These are phyloP conservation scores for Elanoides forficatus DNA, from an alignment of 2,113 vertebrate genomes.

Conservation along the genomic window DNA sequence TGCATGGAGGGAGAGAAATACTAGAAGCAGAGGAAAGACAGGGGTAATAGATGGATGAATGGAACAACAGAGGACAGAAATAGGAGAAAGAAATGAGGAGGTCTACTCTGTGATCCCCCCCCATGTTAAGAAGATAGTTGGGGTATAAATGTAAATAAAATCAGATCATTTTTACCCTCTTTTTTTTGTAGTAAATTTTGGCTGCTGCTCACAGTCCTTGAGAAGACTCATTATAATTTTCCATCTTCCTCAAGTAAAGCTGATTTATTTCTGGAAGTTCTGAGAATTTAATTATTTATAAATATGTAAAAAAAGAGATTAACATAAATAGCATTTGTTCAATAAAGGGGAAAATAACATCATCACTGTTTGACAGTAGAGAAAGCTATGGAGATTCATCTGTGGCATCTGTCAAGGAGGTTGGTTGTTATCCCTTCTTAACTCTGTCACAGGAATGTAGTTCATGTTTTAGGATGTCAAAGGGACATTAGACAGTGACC, in stretches of 20 bases:
- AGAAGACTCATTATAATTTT: neutral
- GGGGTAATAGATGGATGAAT: neutral
- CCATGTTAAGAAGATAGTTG: neutral
- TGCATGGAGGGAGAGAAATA: neutral
- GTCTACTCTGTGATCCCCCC: neutral
- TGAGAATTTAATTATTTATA: neutral
- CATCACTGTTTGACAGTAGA: neutral
- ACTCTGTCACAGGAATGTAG: neutral
- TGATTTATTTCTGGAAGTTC: neutral
- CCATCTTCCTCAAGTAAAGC: neutral
- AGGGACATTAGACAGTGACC: neutral
- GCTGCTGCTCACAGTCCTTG: neutral
- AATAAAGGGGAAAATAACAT: neutral
- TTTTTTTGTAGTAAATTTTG: neutral
- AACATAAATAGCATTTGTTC: neutral
- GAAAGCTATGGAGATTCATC: neutral
- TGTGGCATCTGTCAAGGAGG: neutral
- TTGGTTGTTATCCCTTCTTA: neutral
- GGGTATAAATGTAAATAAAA: neutral
- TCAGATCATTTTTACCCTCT: neutral
- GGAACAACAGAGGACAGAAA: neutral
- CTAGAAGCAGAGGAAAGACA: neutral
- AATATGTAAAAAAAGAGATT: neutral
- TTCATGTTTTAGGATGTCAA: neutral
- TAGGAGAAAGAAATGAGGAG: neutral